Conservation (phyloP, 2,888 invertebrate genomes). For the Sympetrum striolatum region DNA sequence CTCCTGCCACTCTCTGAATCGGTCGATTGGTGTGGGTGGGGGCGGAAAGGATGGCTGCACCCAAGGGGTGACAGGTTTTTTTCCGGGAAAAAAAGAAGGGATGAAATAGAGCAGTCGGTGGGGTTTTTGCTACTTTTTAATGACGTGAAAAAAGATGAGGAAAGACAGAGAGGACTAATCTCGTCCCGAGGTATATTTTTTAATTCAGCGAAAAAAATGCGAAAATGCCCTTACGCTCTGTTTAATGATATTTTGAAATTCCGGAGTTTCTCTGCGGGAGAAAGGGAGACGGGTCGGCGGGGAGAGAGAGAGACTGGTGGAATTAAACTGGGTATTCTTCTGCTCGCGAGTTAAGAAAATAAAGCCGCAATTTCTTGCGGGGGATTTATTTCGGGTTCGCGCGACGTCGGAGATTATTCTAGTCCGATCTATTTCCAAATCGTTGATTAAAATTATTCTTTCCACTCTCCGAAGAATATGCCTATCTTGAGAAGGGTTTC, state of each 20-base stretch:
- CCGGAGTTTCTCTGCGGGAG: background rate
- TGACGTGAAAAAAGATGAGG: conserved; percentile 26
- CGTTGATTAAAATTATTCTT: background rate
- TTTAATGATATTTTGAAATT: conserved; percentile 38
- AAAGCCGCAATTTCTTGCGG: background rate
- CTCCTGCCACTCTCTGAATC: conserved; percentile 19
- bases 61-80: background rate
- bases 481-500: background rate
- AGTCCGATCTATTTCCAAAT: background rate
- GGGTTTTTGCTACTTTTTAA: conserved; percentile 41
- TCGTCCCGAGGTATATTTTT: background rate
- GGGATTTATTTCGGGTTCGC: background rate
- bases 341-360: background rate
- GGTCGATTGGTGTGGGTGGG: conserved; percentile 27
- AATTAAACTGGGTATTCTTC: background rate
- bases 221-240: conserved; percentile 7
- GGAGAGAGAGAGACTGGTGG: background rate
- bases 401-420: background rate
- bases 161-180: conserved; percentile 5
- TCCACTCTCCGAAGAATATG: too few species aligned
- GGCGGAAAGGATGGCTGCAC: background rate
- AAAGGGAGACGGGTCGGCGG: background rate
- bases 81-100: background rate
- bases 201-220: background rate
- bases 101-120: conserved; percentile 33